Evolutionary conservation across 2,113 vertebrate genomes (phyloP).

Genomic region (Atractosteus spatula): DNA sequence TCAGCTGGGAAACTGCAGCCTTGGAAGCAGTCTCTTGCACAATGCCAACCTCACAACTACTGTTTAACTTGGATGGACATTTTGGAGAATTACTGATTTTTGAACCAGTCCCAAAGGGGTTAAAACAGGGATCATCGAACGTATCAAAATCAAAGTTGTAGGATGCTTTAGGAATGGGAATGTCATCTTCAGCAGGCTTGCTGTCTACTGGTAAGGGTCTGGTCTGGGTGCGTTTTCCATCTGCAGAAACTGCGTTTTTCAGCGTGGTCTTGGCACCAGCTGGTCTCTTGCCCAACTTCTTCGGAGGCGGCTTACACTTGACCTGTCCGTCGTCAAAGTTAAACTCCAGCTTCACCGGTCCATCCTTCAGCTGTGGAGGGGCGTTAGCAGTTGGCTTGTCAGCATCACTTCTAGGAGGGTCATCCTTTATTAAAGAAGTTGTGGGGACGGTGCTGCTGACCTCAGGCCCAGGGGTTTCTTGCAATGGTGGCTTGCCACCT

Average conservation of each 20-base stretch:
- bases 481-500: too few relatives aligned
- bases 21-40: background rate
- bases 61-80: too few relatives aligned
- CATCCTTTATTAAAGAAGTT: too few relatives aligned
- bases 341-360: conserved; percentile 71
- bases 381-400: conserved; percentile 20
- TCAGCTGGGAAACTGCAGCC: background rate
- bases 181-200: conserved; percentile 14
- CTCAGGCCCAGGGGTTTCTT: too few relatives aligned
- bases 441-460: too few relatives aligned
- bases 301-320: conserved; percentile 58
- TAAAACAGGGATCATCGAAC: conserved; percentile 72
- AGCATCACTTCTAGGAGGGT: background rate
- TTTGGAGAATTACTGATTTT: conserved; percentile 55
- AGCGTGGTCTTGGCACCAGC: conserved; percentile 49
- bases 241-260: conserved; percentile 30
- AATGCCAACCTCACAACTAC: too few relatives aligned
- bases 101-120: conserved; percentile 56
- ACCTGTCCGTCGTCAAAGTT: conserved; percentile 65
- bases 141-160: conserved; percentile 65
- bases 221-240: conserved; percentile 23
- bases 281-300: conserved; percentile 63
- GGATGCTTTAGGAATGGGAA: conserved; percentile 47
- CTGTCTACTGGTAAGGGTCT: conserved; percentile 9
- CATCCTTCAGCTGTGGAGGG: conserved; percentile 20